Conservation (phyloP, 1,140 invertebrate genomes). For the Aphelinus atriplicis region DNA sequence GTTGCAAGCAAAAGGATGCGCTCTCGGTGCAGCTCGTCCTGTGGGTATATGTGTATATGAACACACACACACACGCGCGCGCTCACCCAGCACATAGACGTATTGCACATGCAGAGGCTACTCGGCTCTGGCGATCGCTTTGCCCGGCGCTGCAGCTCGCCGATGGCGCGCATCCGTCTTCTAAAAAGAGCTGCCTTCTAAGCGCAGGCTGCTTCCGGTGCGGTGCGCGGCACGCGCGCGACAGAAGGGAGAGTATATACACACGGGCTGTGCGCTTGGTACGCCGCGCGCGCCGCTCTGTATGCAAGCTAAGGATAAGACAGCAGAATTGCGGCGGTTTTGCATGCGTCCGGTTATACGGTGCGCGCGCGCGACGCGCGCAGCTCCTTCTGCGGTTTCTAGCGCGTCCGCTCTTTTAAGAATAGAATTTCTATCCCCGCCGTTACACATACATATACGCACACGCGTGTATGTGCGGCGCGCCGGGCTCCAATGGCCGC, state of each 20-base stretch:
- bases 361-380: neutral
- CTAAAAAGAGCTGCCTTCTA: constrained; percentile 31
- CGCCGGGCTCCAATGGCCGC: neutral
- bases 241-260: neutral
- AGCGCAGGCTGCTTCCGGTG: constrained; percentile 23
- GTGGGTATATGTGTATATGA: too few species aligned
- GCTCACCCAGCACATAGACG: too few species aligned
- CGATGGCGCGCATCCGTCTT: constrained; percentile 20
- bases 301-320: constrained; percentile 8
- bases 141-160: neutral
- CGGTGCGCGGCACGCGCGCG: constrained; percentile 7
- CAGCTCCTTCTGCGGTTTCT: constrained; percentile 26
- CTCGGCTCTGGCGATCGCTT: neutral
- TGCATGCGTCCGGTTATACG: constrained; percentile 34
- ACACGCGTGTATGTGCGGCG: neutral
- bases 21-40: constrained; percentile 5
- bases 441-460: too few species aligned
- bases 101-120: too few species aligned
- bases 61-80: too few species aligned
- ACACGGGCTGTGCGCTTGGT: neutral
- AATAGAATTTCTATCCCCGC: constrained; percentile 32
- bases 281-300: neutral
- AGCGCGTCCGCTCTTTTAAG: constrained; percentile 33
- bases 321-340: constrained; percentile 31
- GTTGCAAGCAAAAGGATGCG: constrained; percentile 26